A percentile compares a stretch with the other conserved stretches of the same genome.
Conservation (phyloP, 2,797 vertebrate genomes). For the Diplodus puntazzo region DNA sequence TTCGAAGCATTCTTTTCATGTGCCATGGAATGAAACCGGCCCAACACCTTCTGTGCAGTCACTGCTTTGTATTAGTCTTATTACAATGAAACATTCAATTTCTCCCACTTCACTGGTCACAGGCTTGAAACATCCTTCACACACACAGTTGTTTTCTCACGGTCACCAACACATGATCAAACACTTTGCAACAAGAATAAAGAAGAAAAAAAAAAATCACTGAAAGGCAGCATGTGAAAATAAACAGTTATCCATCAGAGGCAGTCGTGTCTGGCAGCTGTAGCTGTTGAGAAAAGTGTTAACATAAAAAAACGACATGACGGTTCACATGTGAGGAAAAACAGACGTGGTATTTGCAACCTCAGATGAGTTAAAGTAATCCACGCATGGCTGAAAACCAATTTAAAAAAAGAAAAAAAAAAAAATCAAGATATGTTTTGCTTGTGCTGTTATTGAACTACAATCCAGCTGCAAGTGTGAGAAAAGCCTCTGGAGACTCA, state of each 20-base stretch:
- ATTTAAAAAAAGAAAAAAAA: neutral
- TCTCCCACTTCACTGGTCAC: neutral
- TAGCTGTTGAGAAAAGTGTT: neutral
- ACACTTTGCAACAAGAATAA: neutral
- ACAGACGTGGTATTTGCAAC: slow-evolving; percentile 11
- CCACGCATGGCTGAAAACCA: slow-evolving; percentile 20
- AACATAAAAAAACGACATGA: slow-evolving; percentile 7
- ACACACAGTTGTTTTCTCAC: neutral
- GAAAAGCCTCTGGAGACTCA: slow-evolving; percentile 37
- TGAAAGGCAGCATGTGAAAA: slow-evolving; percentile 2
- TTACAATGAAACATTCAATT: slow-evolving; percentile 5
- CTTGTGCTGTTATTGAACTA: slow-evolving; percentile 43
- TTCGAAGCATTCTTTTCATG: neutral
- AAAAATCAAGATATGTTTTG: slow-evolving; percentile 34
- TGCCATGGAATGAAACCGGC: neutral
- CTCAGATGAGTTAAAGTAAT: slow-evolving; percentile 33
- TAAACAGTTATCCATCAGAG: neutral
- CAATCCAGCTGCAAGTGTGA: slow-evolving; percentile 46
- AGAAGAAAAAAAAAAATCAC: neutral
- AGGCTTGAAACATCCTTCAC: neutral
- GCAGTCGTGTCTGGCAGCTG: neutral
- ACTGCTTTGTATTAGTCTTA: neutral
- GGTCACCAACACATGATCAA: slow-evolving; percentile 12
- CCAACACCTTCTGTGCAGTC: neutral
- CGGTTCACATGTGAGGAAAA: slow-evolving; percentile 9